Evolutionary conservation across 2,113 vertebrate species (phyloP), one percentile per base, ranked within the genome.

Genomic region (Lepus timidus): DNA sequence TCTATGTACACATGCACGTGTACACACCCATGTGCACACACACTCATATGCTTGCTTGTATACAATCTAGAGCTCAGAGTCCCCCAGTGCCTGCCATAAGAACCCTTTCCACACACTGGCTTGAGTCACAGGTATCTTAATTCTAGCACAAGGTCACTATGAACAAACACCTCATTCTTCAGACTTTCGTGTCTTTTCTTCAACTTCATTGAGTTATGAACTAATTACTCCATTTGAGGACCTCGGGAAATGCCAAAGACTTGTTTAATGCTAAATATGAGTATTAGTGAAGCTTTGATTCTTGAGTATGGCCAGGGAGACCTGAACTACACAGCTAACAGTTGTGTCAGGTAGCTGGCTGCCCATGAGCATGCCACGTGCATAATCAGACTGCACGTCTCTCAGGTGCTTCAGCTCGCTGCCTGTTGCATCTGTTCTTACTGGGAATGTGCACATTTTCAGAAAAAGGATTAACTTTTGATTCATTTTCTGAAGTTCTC

Each of bases 221-320:
- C 89, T 93, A 91, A 96, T 94, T 83, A 89, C 55, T 58, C 14
- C 93, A 95, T 94, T 55, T 74, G 87, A 93, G 89, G 76, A 89
- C 91, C 86, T 91, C 0, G 0, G 85, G 90, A 96, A 95, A 97
- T 88, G 90, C 85, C 65, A 93, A 89, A 86, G 0, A 3, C 67
- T 95, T 78, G 65, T 88, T 93, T 61, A 51, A 33, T 76, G 86
- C 75, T 94, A 80, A 95, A 74, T 90, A 86, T 76, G 88, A 87
- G 93, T 96, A 65, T 95, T 90, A 96, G 85, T 23, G 52, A 44
- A 90, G 87, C 31, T 96, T 96, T 95, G 88, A 92, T 96, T 95
- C 95, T 92, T 64, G 88, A 83, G 81, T 91, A 88, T 71, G 81
- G 68, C 58, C 31, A 62, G 95, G 73, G 61, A 88, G 58, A 36